These are phyloP conservation scores for Drosophila dives DNA, from an alignment of 2,888 invertebrate genomes.

Conservation along the genomic window DNA sequence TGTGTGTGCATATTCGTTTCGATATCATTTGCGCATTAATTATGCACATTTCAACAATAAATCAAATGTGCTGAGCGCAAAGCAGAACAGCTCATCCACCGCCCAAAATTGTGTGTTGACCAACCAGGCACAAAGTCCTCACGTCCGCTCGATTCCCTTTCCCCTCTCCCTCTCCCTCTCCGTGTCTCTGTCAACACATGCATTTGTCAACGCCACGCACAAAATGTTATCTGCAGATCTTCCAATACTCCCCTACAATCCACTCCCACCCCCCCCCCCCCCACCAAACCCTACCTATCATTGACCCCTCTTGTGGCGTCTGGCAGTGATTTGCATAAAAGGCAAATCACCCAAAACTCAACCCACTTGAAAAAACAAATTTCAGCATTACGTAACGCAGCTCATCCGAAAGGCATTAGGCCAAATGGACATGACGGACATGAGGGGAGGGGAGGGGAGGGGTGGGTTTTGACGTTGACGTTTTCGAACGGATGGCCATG, in stretches of 20 bases:
- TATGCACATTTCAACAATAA: conserved; percentile 73
- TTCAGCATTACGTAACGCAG: conserved; percentile 38
- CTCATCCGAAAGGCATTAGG: conserved; percentile 65
- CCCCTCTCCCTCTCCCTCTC: conserved; percentile 2
- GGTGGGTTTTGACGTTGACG: background rate
- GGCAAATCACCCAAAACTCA: conserved; percentile 18
- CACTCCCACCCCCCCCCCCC: background rate
- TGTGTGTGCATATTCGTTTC: conserved; percentile 17
- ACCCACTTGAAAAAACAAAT: conserved; percentile 21
- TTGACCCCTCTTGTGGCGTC: conserved; percentile 14
- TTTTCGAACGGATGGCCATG: conserved; percentile 43
- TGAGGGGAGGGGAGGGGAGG: background rate
- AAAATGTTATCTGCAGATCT: conserved; percentile 50
- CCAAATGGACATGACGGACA: conserved; percentile 12
- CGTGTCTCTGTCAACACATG: conserved; percentile 67
- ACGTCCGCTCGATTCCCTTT: background rate
- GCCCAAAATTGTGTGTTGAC: conserved; percentile 30
- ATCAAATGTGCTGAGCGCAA: conserved; percentile 62
- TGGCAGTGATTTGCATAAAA: conserved; percentile 72
- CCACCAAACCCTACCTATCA: background rate
- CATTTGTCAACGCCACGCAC: conserved; percentile 75
- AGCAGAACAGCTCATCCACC: conserved; percentile 19
- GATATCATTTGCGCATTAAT: conserved; percentile 76
- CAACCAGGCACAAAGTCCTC: conserved; percentile 10
- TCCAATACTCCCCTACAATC: background rate